These are phyloP conservation scores for Erebia palarica DNA, from an alignment of 2,888 invertebrate genomes.

Conservation along the genomic window DNA sequence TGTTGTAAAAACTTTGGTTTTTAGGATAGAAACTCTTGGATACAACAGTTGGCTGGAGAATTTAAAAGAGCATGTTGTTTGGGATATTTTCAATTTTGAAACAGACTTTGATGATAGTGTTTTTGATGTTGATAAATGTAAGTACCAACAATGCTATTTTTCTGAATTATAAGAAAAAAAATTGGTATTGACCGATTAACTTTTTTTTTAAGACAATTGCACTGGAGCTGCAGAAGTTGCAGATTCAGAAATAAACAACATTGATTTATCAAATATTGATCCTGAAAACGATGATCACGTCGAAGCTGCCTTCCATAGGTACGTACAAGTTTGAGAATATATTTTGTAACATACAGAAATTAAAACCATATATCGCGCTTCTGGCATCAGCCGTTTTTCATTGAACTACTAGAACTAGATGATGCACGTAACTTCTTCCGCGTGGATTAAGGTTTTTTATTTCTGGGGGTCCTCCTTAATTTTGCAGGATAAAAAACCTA, in stretches of 20 bases:
- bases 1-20: not conserved
- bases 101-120: conserved; percentile 44
- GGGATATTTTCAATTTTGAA: conserved; percentile 55
- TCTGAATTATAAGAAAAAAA: not conserved
- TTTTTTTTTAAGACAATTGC: conserved; percentile 35
- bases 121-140: conserved; percentile 48
- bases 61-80: conserved; percentile 52
- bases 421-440: too few species aligned
- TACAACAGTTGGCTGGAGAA: conserved; percentile 54
- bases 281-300: conserved; percentile 56
- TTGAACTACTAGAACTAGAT: not conserved
- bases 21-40: conserved; percentile 54
- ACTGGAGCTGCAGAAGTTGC: conserved; percentile 17
- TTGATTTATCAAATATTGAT: conserved; percentile 47
- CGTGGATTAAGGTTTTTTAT: too few species aligned
- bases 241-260: conserved; percentile 31
- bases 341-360: not conserved
- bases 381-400: not conserved
- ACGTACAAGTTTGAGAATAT: conserved; percentile 33
- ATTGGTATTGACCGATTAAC: not conserved
- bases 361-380: not conserved
- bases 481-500: too few species aligned
- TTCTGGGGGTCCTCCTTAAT: too few species aligned
- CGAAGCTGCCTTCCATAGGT: conserved; percentile 56
- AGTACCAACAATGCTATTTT: conserved; percentile 36